These are phyloP conservation scores for Isoperla grammatica DNA, from an alignment of 2,888 invertebrate genomes.

Conservation along the genomic window DNA sequence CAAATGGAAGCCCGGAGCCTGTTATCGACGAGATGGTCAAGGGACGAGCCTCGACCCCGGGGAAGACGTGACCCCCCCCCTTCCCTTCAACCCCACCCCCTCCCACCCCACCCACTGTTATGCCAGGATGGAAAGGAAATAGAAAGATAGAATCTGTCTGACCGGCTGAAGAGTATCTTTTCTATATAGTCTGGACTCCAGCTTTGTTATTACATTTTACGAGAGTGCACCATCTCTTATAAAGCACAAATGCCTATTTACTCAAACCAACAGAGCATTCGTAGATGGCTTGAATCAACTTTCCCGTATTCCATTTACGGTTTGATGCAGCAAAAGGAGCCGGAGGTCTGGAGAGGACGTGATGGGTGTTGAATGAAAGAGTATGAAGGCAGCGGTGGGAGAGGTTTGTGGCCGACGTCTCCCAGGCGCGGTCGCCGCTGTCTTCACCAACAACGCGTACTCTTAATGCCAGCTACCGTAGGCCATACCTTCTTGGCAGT, in stretches of 20 bases:
- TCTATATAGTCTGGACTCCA: not conserved
- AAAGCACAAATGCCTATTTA: too few relatives aligned
- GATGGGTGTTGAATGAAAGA: too few relatives aligned
- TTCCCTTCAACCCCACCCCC: conserved; percentile 13
- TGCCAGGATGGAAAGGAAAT: conserved; percentile 10
- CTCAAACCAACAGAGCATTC: too few relatives aligned
- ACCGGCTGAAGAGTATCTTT: conserved; percentile 13
- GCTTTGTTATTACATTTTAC: not conserved
- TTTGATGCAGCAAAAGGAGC: too few relatives aligned
- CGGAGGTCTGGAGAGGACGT: too few relatives aligned
- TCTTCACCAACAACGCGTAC: not conserved
- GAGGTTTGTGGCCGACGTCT: too few relatives aligned
- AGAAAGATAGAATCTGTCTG: conserved; percentile 26
- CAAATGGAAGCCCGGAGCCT: conserved; percentile 26
- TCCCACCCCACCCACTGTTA: conserved; percentile 11
- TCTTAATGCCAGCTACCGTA: not conserved
- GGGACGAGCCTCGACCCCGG: conserved; percentile 19
- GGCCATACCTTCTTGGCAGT: not conserved
- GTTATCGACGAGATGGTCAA: conserved; percentile 31
- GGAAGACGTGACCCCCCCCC: conserved; percentile 18
- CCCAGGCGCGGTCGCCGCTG: too few relatives aligned
- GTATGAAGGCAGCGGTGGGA: too few relatives aligned
- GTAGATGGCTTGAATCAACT: too few relatives aligned
- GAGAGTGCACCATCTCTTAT: not conserved
- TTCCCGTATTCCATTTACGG: too few relatives aligned